These are phyloP conservation scores for Agelaius phoeniceus DNA, from an alignment of 2,113 vertebrate species.

Conservation along the genomic window DNA sequence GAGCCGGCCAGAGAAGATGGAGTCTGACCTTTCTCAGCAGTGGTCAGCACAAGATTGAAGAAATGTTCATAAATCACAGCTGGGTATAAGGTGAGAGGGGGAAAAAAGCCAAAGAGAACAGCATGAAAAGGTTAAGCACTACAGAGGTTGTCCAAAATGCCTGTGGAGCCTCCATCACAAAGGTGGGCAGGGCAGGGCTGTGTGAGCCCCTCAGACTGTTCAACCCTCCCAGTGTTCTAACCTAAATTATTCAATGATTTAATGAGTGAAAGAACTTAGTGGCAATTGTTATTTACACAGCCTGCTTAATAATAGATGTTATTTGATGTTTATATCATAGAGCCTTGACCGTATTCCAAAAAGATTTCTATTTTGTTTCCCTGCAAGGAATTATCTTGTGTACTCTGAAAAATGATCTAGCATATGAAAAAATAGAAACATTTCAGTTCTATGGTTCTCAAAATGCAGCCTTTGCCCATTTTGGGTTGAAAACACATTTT, in stretches of 20 bases:
- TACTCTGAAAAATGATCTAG: background rate
- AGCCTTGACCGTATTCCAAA: background rate
- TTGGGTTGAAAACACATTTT: background rate
- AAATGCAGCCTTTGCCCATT: background rate
- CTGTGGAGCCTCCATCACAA: background rate
- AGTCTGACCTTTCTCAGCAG: background rate
- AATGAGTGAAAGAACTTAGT: background rate
- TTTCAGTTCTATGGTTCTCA: background rate
- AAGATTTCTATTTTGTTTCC: background rate
- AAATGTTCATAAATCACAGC: background rate
- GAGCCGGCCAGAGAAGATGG: accelerated
- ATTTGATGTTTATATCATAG: background rate
- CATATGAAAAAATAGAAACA: background rate
- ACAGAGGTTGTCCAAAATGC: background rate
- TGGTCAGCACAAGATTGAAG: background rate
- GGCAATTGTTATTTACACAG: background rate
- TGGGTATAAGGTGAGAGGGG: background rate
- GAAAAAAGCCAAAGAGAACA: background rate
- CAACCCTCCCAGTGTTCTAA: background rate
- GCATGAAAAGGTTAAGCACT: background rate
- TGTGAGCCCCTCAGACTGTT: background rate
- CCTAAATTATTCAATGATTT: background rate
- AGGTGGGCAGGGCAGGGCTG: background rate
- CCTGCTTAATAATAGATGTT: background rate
- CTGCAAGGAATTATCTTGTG: background rate